Percentiles rank a stretch among this genome's conserved stretches.
These are phyloP conservation scores for Rhingia campestris DNA, from an alignment of 2,888 invertebrate species.

Conservation along the genomic window DNA sequence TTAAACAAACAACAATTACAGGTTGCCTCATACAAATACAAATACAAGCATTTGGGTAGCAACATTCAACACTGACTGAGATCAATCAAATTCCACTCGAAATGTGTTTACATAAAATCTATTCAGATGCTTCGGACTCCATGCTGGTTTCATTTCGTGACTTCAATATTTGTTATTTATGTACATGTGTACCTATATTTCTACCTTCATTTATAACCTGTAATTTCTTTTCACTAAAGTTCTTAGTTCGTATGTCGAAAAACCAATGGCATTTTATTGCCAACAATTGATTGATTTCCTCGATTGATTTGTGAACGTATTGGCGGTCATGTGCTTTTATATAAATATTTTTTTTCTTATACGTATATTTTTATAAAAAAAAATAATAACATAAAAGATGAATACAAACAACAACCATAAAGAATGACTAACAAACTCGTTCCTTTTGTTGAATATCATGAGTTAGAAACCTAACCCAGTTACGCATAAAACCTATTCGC, in stretches of 20 bases:
- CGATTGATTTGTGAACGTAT: constrained; percentile 51
- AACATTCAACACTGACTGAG: constrained; percentile 35
- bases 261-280: constrained; percentile 34
- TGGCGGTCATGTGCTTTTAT: constrained; percentile 58
- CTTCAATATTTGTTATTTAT: constrained; percentile 67
- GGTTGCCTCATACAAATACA: constrained; percentile 64
- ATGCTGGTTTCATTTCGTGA: constrained; percentile 71
- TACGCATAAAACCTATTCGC: constrained; percentile 37
- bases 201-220: constrained; percentile 50
- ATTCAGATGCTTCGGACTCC: constrained; percentile 47
- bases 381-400: constrained; percentile 29
- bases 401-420: constrained; percentile 7
- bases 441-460: constrained; percentile 15
- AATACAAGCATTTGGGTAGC: constrained; percentile 63
- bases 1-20: constrained; percentile 71
- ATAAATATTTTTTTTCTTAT: constrained; percentile 18
- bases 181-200: constrained; percentile 35
- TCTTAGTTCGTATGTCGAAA: constrained; percentile 51
- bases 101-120: constrained; percentile 63
- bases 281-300: constrained; percentile 48
- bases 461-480: constrained; percentile 50
- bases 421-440: constrained; percentile 54
- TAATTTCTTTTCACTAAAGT: constrained; percentile 60
- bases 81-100: constrained; percentile 70
- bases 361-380: background rate